These are phyloP conservation scores for Chrosomus eos DNA, from an alignment of 2,797 vertebrate species.

Conservation along the genomic window DNA sequence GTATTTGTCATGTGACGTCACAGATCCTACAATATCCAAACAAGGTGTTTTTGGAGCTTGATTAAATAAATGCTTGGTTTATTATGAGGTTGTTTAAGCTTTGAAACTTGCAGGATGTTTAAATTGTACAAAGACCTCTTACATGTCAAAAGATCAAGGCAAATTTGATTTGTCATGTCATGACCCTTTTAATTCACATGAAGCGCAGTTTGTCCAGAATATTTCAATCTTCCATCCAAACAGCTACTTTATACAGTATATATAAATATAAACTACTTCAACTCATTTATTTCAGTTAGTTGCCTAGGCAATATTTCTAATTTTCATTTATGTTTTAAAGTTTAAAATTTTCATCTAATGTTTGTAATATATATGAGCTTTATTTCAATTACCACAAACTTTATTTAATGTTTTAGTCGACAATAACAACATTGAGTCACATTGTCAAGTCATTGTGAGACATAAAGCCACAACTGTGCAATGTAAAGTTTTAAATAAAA, in stretches of 20 bases:
- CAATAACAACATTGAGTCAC: background rate
- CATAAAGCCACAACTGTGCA: background rate
- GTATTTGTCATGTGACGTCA: no score
- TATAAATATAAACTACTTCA: background rate
- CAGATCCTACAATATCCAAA: no score
- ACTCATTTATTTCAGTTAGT: background rate
- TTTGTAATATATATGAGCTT: background rate
- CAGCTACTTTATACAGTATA: background rate
- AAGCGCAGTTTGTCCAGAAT: background rate
- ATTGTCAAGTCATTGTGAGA: background rate
- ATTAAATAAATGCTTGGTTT: no score
- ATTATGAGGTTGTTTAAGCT: no score
- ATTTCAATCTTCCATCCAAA: background rate
- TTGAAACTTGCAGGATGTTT: no score
- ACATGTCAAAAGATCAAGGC: no score
- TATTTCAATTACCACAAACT: background rate
- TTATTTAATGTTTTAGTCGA: background rate
- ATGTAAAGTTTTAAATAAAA: background rate
- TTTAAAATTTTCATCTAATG: background rate
- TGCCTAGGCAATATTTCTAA: background rate
- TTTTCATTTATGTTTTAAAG: background rate
- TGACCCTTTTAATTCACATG: background rate
- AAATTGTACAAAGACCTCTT: no score
- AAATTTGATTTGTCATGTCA: no score
- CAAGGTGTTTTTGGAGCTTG: no score